These are phyloP conservation scores for Agrenia bidenticulata DNA, from an alignment of 2,888 invertebrate genomes.

Conservation along the genomic window DNA sequence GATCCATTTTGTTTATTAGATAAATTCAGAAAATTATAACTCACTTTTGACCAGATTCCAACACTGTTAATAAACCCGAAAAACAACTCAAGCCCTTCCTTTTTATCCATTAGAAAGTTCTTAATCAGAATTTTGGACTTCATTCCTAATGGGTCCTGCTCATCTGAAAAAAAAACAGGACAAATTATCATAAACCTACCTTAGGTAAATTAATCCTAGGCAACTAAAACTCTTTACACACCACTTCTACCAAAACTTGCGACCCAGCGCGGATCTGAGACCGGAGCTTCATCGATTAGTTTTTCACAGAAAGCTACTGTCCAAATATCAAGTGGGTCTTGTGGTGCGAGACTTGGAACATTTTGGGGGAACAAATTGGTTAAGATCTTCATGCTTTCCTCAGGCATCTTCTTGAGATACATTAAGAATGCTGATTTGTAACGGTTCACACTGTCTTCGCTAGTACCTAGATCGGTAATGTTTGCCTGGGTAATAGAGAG, in stretches of 20 bases:
- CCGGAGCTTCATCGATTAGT: conserved; percentile 71
- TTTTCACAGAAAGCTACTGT: conserved; percentile 56
- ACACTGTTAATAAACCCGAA: conserved; percentile 66
- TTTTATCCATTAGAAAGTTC: conserved; percentile 85
- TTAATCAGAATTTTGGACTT: conserved; percentile 65
- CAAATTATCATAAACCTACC: neutral
- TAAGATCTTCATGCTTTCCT: conserved; percentile 37
- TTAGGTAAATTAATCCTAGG: neutral
- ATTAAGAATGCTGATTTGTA: conserved; percentile 50
- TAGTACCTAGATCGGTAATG: conserved; percentile 29
- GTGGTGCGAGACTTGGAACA: conserved; percentile 39
- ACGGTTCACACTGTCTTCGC: conserved; percentile 47
- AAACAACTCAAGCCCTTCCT: conserved; percentile 74
- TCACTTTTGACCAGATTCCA: conserved; percentile 40
- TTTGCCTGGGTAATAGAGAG: conserved; percentile 45
- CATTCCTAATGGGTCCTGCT: conserved; percentile 44
- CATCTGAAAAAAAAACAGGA: conserved; percentile 14
- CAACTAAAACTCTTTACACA: conserved; percentile 2
- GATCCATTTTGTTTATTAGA: too few species aligned
- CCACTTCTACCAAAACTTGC: conserved; percentile 36
- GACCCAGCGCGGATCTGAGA: conserved; percentile 79
- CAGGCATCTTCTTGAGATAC: conserved; percentile 42
- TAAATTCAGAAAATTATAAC: neutral
- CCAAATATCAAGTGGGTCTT: conserved; percentile 46
- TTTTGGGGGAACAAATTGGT: conserved; percentile 39